Base-by-base conservation (phyloP, 2,113 vertebrate species). In the Shinisaurus crocodilurus region DNA sequence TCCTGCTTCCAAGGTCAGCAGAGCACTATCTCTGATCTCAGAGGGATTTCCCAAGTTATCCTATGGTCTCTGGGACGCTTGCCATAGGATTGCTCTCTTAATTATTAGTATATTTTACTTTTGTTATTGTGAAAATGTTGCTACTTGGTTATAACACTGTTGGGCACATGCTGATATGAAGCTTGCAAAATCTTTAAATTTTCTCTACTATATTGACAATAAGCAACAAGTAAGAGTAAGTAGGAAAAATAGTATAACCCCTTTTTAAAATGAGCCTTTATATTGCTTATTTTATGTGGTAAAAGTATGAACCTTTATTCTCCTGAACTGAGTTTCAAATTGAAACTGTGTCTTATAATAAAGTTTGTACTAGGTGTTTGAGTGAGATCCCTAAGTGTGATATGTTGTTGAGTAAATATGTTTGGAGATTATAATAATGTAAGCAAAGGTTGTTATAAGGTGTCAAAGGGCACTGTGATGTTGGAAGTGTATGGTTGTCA, bases 261-360 rank as follows among this genome's bases (percentile, higher is more conserved):
- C 20, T 63, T 23, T 63, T 63, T 34, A 72, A 13, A n/a, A 43
- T n/a, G 20, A 3, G 75, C 43, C 40, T 45, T 37, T 45, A 43
- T 29, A 45, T 0, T 43, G 2, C 0, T 0, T 2, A 82, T 92
- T 90, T 74, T 16, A 60, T 60, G 34, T 60, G 37, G 27, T 93
- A 88, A 8, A 18, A 90, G 34, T 2, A 5, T 0, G 20, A 83
- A 43, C n/a, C 85, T 92, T 16, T 8, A 2, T 16, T 76, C 29
- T 91, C 25, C 10, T 10, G 1, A 70, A 93, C 67, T 83, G n/a
- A 90, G 43, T 92, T 43, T 10, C 45, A 92, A 34, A 12, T 70
- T 91, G 80, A n/a, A n/a, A 72, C 45, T 91, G 69, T 84, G 15
- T 16, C 27, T 0, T 1, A 40, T 16, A 69, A 88, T 1, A 86